Conservation (phyloP, 2,797 vertebrate genomes). For the Danio jaintianensis region DNA sequence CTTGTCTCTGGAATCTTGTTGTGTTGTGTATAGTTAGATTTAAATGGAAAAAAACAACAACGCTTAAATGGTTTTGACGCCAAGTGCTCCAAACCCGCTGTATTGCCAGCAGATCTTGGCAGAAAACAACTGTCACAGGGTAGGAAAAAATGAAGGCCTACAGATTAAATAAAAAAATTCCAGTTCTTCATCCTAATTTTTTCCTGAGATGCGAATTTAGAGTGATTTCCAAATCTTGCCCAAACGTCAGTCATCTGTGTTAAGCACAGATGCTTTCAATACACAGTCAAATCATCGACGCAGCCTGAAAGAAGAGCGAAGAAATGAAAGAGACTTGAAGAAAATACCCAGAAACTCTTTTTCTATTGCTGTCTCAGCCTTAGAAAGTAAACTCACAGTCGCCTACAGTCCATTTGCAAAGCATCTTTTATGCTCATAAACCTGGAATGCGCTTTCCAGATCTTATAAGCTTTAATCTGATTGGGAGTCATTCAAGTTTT, state of each 20-base stretch:
- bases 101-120: slow-evolving; percentile 29
- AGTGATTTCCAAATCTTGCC: slow-evolving; percentile 30
- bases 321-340: not conserved
- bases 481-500: not conserved
- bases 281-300: slow-evolving; percentile 1
- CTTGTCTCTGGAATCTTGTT: too few species aligned
- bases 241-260: slow-evolving; percentile 23
- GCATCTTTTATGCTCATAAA: not conserved
- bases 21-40: too few species aligned
- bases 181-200: slow-evolving; percentile 33
- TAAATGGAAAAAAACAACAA: too few species aligned
- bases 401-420: not conserved
- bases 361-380: not conserved
- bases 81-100: slow-evolving; percentile 17
- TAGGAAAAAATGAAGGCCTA: slow-evolving; percentile 33
- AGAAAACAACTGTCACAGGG: slow-evolving; percentile 23
- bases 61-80: not conserved
- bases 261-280: slow-evolving; percentile 28
- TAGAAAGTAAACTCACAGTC: not conserved
- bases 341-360: not conserved
- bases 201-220: slow-evolving; percentile 30
- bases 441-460: not conserved
- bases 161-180: slow-evolving; percentile 29
- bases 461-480: not conserved
- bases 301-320: slow-evolving; percentile 7